Conservation (phyloP, 2,113 vertebrate species). For the Myodes glareolus region DNA sequence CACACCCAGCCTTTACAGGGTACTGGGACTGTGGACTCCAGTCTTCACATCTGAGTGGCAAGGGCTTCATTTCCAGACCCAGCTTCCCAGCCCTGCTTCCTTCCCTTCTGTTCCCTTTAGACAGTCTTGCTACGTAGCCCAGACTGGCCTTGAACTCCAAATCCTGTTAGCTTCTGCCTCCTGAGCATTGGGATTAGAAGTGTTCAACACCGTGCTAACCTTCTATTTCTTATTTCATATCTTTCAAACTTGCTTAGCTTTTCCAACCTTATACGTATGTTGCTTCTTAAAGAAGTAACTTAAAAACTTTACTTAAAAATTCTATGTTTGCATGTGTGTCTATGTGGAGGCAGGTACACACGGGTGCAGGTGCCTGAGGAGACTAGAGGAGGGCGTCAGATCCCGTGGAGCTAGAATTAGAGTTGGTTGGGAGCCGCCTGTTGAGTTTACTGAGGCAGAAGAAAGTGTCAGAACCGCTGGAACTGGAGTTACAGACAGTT, state of each 20-base stretch:
- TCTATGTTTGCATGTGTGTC: neutral
- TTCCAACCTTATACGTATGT: neutral
- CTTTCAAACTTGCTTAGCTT: slow-evolving; percentile 9
- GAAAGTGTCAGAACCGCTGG: neutral
- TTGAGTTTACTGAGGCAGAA: neutral
- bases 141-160: neutral
- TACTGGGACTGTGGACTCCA: neutral
- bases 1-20: neutral
- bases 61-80: neutral
- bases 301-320: neutral
- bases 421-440: neutral
- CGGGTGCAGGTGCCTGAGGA: neutral
- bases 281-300: neutral
- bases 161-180: neutral
- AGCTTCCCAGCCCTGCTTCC: neutral
- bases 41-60: neutral
- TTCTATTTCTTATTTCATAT: neutral
- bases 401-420: neutral
- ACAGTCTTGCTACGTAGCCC: neutral
- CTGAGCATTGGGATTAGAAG: neutral
- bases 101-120: neutral
- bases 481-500: neutral
- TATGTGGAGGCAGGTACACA: neutral
- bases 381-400: neutral
- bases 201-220: neutral